Evolutionary conservation across 37 sponge, comb jelly and placozoan species (phyloP), one percentile per base, ranked within the genome.

Genomic region (Halisarca cf. caerulea): DNA sequence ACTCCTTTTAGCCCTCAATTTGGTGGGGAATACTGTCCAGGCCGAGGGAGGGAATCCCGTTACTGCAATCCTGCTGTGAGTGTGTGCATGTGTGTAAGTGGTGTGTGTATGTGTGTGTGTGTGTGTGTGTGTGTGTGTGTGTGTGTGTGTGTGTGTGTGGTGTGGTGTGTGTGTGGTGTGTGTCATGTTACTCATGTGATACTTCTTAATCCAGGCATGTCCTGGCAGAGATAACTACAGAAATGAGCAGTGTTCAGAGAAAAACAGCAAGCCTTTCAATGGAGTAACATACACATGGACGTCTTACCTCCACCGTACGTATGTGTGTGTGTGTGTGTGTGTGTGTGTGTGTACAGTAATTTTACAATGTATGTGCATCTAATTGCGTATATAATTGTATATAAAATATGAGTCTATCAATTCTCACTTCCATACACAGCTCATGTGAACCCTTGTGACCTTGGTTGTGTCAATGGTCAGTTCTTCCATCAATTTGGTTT

Each of bases 221-320:
- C 23, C 43, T 2, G 66, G 15, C 24, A 15, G 32, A n/a, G 61
- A 43, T 44, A 91, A 91, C 83, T 85, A 88, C 91, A 17, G 98
- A 92, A 93, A 97, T 92, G 89, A 94, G 91, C 8, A 92, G 98
- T 78, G 90, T 83, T 66, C 93, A 94, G 37, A 94, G 93, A 44
- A 90, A 91, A 30, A 94, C 93, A 86, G 77, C 83, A 4, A 92
- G 92, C 79, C 81, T 86, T 23, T 95, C 98, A 74, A 92, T 88
- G 84, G 93, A 88, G 88, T 94, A 90, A 8, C 91, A 96, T 18
- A 98, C 44, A 41, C 42, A 88, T 43, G 88, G 85, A 14, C 92
- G 92, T 30, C 90, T 84, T 51, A 95, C 96, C 0, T 95, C 98
- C 51, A 47, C 6, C 9, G 51, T 47, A 0, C 20, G 27, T 34